Conservation (phyloP, 2,888 invertebrate genomes). For the Gymnoscelis rufifasciata region DNA sequence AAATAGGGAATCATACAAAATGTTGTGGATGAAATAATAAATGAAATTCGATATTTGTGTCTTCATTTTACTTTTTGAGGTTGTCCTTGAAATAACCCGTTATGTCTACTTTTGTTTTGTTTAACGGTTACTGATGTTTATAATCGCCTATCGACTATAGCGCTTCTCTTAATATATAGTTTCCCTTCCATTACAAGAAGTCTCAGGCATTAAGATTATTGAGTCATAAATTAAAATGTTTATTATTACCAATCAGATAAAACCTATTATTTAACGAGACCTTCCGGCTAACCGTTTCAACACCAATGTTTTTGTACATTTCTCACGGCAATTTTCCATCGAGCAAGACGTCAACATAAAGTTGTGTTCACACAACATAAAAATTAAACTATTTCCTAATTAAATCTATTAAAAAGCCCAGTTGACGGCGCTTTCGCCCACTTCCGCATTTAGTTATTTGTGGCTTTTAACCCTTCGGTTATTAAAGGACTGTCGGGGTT, state of each 20-base stretch:
- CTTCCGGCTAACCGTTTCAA: slow-evolving; percentile 38
- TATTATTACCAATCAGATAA: slow-evolving; percentile 12
- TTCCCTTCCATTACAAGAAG: slow-evolving; percentile 5
- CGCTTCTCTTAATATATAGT: background rate
- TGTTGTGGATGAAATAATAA: slow-evolving; percentile 37
- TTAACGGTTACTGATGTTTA: slow-evolving; percentile 9
- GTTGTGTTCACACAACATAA: slow-evolving; percentile 51
- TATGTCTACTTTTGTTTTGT: slow-evolving; percentile 21
- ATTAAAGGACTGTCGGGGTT: slow-evolving; percentile 73
- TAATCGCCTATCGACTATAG: background rate
- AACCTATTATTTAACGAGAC: slow-evolving; percentile 19
- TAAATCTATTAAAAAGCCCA: slow-evolving; percentile 73
- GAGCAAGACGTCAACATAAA: slow-evolving; percentile 47
- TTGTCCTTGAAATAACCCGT: slow-evolving; percentile 15
- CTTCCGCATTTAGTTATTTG: slow-evolving; percentile 75
- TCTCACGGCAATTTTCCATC: slow-evolving; percentile 68
- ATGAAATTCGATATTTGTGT: slow-evolving; percentile 53
- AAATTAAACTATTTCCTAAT: slow-evolving; percentile 78
- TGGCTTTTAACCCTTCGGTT: slow-evolving; percentile 74
- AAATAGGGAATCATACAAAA: slow-evolving; percentile 51
- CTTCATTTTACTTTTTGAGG: slow-evolving; percentile 30
- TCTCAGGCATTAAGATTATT: slow-evolving; percentile 12
- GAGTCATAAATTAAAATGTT: slow-evolving; percentile 16
- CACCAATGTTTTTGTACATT: slow-evolving; percentile 42
- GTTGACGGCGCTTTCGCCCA: slow-evolving; percentile 53